phyloP scores from a whole-genome alignment of 2,113 vertebrate genomes.

The Sinocyclocheilus anshuiensis region DNA sequence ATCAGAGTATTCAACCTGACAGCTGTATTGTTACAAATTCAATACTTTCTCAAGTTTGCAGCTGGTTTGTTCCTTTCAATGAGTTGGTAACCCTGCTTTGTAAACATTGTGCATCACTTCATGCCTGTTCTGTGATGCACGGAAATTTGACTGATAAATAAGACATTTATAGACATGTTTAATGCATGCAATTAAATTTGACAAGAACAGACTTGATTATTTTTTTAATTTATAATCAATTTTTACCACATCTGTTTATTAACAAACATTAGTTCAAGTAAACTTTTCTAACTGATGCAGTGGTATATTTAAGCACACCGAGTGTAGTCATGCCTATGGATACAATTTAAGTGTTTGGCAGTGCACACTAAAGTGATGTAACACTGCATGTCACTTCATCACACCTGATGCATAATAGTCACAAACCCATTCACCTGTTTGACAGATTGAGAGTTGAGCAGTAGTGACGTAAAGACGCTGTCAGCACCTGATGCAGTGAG shows the following conservation, averaged over 20 bases:
- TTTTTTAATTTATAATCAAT: neutral
- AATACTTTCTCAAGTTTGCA: neutral
- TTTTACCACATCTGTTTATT: neutral
- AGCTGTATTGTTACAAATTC: neutral
- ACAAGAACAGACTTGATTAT: too few species aligned
- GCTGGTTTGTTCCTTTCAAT: neutral
- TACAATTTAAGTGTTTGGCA: neutral
- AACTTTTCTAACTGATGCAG: neutral
- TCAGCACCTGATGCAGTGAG: neutral
- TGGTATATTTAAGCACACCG: neutral
- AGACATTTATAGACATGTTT: neutral
- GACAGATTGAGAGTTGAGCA: neutral
- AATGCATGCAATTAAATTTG: neutral
- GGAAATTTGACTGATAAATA: neutral
- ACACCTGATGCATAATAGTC: neutral
- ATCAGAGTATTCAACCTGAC: neutral
- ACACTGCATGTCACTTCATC: neutral
- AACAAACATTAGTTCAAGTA: neutral
- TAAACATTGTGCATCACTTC: neutral
- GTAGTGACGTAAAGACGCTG: neutral
- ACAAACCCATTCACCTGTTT: constrained; percentile 11
- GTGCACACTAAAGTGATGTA: neutral
- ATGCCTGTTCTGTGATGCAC: neutral
- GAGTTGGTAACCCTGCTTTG: neutral
- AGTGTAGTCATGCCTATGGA: neutral